Evolutionary conservation across 2,888 invertebrate genomes (phyloP).

Genomic region (Rosalia funebris): DNA sequence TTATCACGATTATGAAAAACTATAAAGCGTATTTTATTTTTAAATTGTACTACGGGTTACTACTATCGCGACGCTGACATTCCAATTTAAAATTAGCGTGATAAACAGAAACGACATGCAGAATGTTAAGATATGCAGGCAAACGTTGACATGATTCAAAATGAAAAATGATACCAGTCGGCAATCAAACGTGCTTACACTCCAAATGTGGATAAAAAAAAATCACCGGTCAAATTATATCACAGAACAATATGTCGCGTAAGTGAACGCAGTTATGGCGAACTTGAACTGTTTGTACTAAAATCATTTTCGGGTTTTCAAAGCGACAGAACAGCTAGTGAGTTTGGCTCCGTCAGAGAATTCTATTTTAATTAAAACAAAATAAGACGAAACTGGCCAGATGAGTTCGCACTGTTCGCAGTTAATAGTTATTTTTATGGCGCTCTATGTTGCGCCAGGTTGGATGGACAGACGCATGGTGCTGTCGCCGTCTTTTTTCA

Average conservation of each 20-base stretch:
- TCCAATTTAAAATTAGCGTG: neutral
- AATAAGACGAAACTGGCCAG: slow-evolving; percentile 22
- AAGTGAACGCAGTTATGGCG: neutral
- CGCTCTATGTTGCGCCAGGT: neutral
- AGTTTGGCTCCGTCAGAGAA: slow-evolving; percentile 27
- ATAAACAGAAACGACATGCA: neutral
- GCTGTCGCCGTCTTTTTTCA: neutral
- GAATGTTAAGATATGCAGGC: neutral
- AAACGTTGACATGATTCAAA: neutral
- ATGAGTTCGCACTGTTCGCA: slow-evolving; percentile 18
- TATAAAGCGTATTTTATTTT: neutral
- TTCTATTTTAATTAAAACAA: slow-evolving; percentile 35
- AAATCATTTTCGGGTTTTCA: slow-evolving; percentile 11
- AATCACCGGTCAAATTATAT: neutral
- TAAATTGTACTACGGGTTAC: neutral
- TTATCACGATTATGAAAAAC: too few relatives aligned
- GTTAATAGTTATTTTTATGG: slow-evolving; percentile 20
- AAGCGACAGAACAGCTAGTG: slow-evolving; percentile 17
- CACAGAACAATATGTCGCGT: neutral
- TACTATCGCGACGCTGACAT: neutral
- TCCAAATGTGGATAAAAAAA: neutral
- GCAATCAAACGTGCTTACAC: neutral
- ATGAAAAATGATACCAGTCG: neutral
- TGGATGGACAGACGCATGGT: neutral
- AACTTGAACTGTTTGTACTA: slow-evolving; percentile 1